Evolutionary conservation across 2,797 vertebrate genomes (phyloP).

Genomic region (Ibycter americanus): DNA sequence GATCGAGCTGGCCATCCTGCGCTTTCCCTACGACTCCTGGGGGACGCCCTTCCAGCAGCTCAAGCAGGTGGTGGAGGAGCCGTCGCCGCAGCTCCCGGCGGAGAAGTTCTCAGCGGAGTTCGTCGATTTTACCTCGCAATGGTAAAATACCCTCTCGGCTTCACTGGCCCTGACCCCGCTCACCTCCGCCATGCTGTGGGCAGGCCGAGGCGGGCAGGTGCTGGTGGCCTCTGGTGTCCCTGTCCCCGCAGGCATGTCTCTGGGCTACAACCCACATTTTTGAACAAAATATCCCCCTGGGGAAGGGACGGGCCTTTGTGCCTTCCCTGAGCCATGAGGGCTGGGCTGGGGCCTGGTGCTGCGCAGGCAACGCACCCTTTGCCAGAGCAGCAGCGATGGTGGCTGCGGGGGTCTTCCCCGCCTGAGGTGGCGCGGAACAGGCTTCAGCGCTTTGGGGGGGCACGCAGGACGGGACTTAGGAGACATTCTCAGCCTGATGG

Average conservation of each 20-base stretch:
- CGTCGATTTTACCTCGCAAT: slow-evolving; percentile 94
- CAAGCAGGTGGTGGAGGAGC: slow-evolving; percentile 97
- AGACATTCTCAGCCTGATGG: rapidly evolving
- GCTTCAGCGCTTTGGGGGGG: rapidly evolving
- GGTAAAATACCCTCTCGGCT: slow-evolving; percentile 73
- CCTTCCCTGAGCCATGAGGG: rapidly evolving
- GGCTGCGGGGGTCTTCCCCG: rapidly evolving
- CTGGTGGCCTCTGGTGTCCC: rapidly evolving
- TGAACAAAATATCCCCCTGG: rapidly evolving
- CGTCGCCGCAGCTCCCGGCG: slow-evolving; percentile 89
- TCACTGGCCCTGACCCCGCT: rapidly evolving
- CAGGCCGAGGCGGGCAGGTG: not conserved
- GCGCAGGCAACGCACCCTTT: rapidly evolving
- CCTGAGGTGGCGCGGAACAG: not conserved
- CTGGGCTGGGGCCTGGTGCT: not conserved
- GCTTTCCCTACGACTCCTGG: slow-evolving; percentile 95
- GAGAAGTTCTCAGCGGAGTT: slow-evolving; percentile 91
- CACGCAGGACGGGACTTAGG: not conserved
- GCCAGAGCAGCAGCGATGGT: not conserved
- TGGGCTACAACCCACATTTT: not conserved
- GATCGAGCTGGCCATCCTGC: slow-evolving; percentile 94
- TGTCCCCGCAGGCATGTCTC: not conserved
- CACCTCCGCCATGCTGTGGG: rapidly evolving
- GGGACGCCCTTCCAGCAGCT: slow-evolving; percentile 97
- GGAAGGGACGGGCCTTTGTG: rapidly evolving